Conservation (phyloP, 2,888 invertebrate genomes). For the Bembecia ichneumoniformis region DNA sequence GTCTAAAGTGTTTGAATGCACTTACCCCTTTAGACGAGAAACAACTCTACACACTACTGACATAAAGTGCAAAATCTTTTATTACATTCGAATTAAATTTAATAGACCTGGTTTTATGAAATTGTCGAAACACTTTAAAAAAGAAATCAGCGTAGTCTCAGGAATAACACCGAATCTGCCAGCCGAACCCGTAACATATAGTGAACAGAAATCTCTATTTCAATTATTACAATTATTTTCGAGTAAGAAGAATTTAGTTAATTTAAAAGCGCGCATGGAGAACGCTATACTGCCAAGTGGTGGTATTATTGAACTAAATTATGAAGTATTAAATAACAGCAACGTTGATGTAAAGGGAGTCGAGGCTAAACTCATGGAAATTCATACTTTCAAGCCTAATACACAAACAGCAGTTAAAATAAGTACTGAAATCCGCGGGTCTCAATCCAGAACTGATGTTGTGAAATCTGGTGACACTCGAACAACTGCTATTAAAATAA, state of each 20-base stretch:
- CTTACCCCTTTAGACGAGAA: not conserved
- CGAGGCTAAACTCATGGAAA: conserved; percentile 4
- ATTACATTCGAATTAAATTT: conserved; percentile 9
- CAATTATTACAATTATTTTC: conserved; percentile 6
- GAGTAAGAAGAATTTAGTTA: conserved; percentile 2
- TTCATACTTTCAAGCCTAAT: conserved; percentile 2
- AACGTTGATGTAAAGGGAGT: conserved; percentile 4
- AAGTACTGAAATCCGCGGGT: conserved; percentile 1
- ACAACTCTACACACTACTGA: not conserved
- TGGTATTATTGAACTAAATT: conserved; percentile 4
- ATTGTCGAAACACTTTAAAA: conserved; percentile 4
- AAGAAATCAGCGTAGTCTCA: conserved; percentile 3
- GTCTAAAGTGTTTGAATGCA: not conserved
- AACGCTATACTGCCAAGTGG: conserved; percentile 4
- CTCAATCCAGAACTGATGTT: conserved; percentile 1
- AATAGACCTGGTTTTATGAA: conserved; percentile 4
- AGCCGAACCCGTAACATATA: conserved; percentile 4
- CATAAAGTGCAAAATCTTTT: conserved; percentile 4
- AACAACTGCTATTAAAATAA: conserved; percentile 1
- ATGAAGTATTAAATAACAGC: conserved; percentile 6
- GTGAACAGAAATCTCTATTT: conserved; percentile 2
- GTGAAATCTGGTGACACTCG: conserved; percentile 5
- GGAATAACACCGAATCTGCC: conserved; percentile 1
- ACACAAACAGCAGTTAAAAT: conserved; percentile 1
- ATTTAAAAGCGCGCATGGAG: conserved; percentile 2